Evolutionary conservation across 2,797 vertebrate species (phyloP).

Genomic region (Enteromius argenteus): DNA sequence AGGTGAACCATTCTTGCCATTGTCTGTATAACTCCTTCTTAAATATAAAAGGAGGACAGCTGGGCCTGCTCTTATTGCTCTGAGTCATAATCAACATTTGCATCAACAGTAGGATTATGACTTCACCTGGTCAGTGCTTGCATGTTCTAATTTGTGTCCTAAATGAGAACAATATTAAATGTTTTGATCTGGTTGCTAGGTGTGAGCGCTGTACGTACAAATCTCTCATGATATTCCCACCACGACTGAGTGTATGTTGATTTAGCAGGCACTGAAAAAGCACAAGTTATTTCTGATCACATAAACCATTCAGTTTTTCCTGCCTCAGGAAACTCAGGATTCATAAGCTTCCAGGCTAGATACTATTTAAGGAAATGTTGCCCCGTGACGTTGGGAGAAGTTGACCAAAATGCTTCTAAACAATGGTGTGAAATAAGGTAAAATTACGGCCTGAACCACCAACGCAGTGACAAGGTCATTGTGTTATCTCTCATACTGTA

Average conservation of each 20-base stretch:
- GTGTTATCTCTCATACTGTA: constrained; percentile 10
- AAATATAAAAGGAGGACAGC: not conserved
- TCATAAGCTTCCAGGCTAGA: constrained; percentile 31
- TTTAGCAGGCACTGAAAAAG: constrained; percentile 39
- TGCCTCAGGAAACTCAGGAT: constrained; percentile 48
- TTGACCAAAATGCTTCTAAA: constrained; percentile 34
- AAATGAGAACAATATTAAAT: not conserved
- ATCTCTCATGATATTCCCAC: constrained; percentile 48
- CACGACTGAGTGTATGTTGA: constrained; percentile 16
- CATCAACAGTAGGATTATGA: not conserved
- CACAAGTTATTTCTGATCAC: constrained; percentile 54
- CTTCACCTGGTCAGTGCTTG: not conserved
- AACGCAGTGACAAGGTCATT: constrained; percentile 9
- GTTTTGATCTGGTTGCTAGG: constrained; percentile 39
- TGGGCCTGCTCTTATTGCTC: not conserved
- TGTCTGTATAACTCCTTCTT: not conserved
- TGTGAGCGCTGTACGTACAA: constrained; percentile 20
- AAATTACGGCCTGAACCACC: not conserved
- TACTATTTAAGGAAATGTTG: constrained; percentile 56
- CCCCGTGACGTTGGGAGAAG: not conserved
- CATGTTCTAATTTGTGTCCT: not conserved
- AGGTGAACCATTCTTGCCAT: constrained; percentile 5
- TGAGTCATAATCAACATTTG: not conserved
- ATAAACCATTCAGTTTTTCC: constrained; percentile 46
- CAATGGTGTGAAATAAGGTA: constrained; percentile 2